Conservation (phyloP, 1,140 invertebrate genomes). For the Druon quercuslanigerum region DNA sequence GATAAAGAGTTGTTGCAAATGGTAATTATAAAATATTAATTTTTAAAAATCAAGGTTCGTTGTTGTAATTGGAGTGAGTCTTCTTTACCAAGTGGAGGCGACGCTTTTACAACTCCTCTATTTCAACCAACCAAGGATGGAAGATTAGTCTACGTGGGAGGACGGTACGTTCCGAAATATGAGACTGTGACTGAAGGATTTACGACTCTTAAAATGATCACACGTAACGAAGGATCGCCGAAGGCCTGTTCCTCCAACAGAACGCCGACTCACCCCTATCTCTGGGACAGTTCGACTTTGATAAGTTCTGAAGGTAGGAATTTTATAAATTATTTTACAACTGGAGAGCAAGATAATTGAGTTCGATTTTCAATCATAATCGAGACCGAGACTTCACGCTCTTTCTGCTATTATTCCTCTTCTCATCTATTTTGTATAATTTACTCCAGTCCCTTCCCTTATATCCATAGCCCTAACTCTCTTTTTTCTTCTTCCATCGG, state of each 20-base stretch:
- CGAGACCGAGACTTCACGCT: no score
- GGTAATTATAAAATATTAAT: constrained; percentile 6
- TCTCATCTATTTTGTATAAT: no score
- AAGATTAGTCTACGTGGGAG: constrained; percentile 85
- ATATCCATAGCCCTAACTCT: no score
- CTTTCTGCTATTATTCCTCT: no score
- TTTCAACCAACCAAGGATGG: constrained; percentile 86
- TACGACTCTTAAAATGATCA: constrained; percentile 83
- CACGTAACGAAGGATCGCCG: constrained; percentile 72
- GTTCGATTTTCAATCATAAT: no score
- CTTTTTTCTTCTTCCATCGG: no score
- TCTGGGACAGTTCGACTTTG: constrained; percentile 78
- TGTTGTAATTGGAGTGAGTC: constrained; percentile 85
- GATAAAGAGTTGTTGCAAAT: no score
- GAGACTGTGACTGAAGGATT: constrained; percentile 82
- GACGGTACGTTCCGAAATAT: constrained; percentile 80
- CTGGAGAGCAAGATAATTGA: no score
- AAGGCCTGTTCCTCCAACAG: constrained; percentile 74
- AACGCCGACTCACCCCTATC: constrained; percentile 80
- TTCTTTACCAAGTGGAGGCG: constrained; percentile 81
- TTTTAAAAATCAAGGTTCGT: constrained; percentile 65
- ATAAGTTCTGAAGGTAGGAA: constrained; percentile 73
- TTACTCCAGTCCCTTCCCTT: no score
- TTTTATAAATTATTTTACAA: no score
- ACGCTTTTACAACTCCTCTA: constrained; percentile 84